Base-by-base conservation (phyloP, 2,888 invertebrate genomes). In the Xestoiulus laeticollis region DNA sequence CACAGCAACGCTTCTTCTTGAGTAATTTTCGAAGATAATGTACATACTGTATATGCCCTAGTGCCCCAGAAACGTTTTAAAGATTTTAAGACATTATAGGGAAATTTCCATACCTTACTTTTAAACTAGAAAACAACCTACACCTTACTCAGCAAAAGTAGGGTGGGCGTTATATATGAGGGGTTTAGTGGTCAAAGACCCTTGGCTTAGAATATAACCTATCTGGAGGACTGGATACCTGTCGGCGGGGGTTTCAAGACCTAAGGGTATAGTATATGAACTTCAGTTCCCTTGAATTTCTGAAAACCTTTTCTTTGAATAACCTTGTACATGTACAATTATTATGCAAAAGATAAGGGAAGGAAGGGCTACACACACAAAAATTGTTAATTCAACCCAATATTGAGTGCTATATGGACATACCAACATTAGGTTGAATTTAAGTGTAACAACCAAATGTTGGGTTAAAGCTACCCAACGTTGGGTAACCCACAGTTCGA, bases 181-280 rank as follows among this genome's bases (percentile, higher is more conserved):
- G 78, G 78, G 30, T 78, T 22, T 22, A 78, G 78, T 78, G 78
- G 78, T 78, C 30, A 78, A 78, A 78, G 78, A 78, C 78, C 78
- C 78, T 26, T 26, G 30, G 30, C 78, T 68, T 12, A 12, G n/a
- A 10, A 12, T 68, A 48, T 26, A 14, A 78, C 78, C 78, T 78
- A 26, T n/a, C n/a, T n/a, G n/a, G 14, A 14, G 14, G 22, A 30
- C 30, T 10, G 26, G 78, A 0, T 78, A 30, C 14, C 68, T n/a
- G 1, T 59, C 53, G n/a, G n/a, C 6, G 53, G n/a, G 0, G n/a
- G 59, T 5, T 68, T 68, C 5, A 19, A 19, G 59, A 5, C 59
- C 22, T 0, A 68, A 19, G 5, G 59, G 22, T 68, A 68, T 8
- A 38, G 38, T 38, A 38, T 38, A 8, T 8, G 38, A 38, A 38